Conservation (phyloP, 2,797 vertebrate species). For the Columba guinea region DNA sequence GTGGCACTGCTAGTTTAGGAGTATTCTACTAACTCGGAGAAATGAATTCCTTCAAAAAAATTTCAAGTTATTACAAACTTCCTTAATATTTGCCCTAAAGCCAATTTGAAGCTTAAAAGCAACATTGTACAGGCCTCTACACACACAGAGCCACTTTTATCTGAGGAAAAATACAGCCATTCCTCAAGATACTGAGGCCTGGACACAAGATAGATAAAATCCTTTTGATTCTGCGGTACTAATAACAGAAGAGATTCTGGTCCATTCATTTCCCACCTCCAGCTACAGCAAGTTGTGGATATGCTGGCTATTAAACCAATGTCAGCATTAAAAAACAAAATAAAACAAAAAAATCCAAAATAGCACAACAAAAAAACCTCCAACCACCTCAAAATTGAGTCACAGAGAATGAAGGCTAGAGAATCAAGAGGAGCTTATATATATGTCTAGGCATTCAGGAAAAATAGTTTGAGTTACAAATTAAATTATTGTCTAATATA, state of each 20-base stretch:
- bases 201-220: background rate
- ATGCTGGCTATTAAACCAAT: background rate
- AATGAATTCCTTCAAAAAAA: background rate
- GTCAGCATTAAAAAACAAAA: background rate
- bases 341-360: accelerated
- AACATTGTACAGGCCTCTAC: background rate
- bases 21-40: background rate
- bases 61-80: background rate
- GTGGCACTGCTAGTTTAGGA: background rate
- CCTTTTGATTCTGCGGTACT: background rate
- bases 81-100: background rate
- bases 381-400: background rate
- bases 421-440: background rate
- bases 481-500: background rate
- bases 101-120: background rate
- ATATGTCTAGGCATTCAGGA: background rate
- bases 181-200: background rate
- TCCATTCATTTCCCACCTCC: background rate
- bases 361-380: background rate
- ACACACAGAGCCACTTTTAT: background rate
- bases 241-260: background rate
- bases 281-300: background rate
- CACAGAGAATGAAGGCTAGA: background rate
- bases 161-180: background rate
- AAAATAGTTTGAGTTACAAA: background rate